phyloP scores from a whole-genome alignment of 2,113 vertebrate species.

The Euleptes europaea region DNA sequence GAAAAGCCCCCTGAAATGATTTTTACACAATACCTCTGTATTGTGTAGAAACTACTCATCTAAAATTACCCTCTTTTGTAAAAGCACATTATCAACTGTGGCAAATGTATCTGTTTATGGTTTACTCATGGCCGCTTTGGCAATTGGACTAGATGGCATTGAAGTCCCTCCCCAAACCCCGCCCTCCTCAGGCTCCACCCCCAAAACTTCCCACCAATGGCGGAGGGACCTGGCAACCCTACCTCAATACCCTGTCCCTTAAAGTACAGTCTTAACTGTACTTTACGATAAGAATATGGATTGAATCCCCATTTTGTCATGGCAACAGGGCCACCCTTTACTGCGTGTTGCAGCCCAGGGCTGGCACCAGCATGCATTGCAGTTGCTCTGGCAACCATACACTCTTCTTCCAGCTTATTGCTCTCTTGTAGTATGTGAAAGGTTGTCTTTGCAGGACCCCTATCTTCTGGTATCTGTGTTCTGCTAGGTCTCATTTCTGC shows the following conservation, averaged over 20 bases:
- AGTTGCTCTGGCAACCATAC: not conserved
- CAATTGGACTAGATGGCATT: too few species aligned
- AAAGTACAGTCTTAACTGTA: too few species aligned
- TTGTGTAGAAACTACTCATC: slow-evolving; percentile 38
- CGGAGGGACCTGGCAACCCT: too few species aligned
- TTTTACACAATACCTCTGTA: slow-evolving; percentile 40
- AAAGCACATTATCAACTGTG: slow-evolving; percentile 15
- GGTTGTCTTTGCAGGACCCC: not conserved
- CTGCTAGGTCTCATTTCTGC: not conserved
- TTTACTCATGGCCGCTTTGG: not conserved
- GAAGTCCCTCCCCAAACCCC: too few species aligned
- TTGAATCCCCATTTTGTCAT: too few species aligned
- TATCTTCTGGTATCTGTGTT: not conserved
- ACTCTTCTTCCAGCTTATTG: not conserved
- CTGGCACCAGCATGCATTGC: not conserved
- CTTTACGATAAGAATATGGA: too few species aligned
- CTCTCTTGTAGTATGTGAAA: not conserved
- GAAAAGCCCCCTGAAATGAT: not conserved
- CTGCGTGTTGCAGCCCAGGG: not conserved
- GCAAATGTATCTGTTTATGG: slow-evolving; percentile 18
- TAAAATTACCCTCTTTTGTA: slow-evolving; percentile 18
- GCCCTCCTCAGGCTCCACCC: too few species aligned
- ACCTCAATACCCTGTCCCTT: too few species aligned
- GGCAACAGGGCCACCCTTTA: too few species aligned
- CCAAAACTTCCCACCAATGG: too few species aligned